Base-by-base conservation (phyloP, 2,113 vertebrate species). In the Kobus ellipsiprymnus region DNA sequence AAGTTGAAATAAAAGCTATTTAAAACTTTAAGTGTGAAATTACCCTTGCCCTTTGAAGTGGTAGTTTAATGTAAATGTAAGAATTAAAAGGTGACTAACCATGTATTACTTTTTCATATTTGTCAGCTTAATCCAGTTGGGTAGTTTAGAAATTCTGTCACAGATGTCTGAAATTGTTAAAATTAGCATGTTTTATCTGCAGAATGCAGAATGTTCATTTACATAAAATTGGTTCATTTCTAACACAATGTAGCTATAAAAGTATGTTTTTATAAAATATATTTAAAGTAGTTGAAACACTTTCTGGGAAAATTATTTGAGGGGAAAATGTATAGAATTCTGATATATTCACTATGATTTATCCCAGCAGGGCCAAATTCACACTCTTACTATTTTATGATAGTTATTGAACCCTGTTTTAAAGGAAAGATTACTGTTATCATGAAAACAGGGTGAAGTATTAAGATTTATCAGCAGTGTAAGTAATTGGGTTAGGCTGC, bases 121-220 rank as follows among this genome's bases (percentile, higher is more conserved):
- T 98, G 98, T 98, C 93, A 98, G 97, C 98, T 98, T 98, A 97
- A 97, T 98, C 96, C 87, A 80, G 91, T 97, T 89, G 94, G 97
- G 97, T 98, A 86, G 97, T 98, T 98, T 98, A 97, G 97, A 98
- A 99, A 98, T 97, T 98, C 97, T 98, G 98, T 98, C 98, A 98
- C 97, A 98, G 98, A 98, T 98, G 98, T 98, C 98, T 98, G 98
- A 98, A 98, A 98, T 94, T 98, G 93, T 98, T 98, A 97, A 98
- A 98, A 98, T 98, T 98, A 98, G 98, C 97, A 97, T 98, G 96
- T 97, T 98, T 98, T 99, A 99, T 99, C 98, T 99, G 92, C 52
- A 97, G 89, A 89, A 80, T 98, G 96, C 99, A 99, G 99, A 98
- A 98, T 83, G 97, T 97, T 98, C 87, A 98, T 99, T 99, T 99